phyloP scores from a whole-genome alignment of 2,113 vertebrate species.

The Dunckerocampus dactyliophorus region DNA sequence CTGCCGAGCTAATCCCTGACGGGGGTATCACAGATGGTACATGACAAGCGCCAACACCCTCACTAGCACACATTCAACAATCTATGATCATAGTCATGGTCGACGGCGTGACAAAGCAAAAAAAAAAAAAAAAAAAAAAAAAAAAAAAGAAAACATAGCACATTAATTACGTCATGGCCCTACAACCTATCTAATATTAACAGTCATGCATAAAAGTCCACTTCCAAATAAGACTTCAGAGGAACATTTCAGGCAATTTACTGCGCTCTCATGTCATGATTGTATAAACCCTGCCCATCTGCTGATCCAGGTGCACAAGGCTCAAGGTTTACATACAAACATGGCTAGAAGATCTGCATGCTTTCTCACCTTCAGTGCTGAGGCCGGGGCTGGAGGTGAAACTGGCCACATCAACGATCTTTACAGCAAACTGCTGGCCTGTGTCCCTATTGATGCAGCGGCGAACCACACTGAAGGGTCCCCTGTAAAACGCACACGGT shows the following conservation, averaged over 20 bases:
- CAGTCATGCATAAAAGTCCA: neutral
- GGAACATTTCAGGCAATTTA: neutral
- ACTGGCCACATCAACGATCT: slow-evolving; percentile 99
- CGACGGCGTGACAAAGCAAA: slow-evolving; percentile 27
- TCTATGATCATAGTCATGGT: slow-evolving; percentile 6
- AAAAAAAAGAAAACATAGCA: neutral
- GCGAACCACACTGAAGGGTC: slow-evolving; percentile 96
- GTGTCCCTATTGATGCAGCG: slow-evolving; percentile 99
- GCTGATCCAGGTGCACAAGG: slow-evolving; percentile 1
- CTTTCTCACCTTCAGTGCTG: slow-evolving; percentile 93
- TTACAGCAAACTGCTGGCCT: slow-evolving; percentile 96
- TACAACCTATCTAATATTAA: neutral
- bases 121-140: slow-evolving; percentile 5
- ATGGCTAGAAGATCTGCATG: neutral
- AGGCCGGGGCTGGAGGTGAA: slow-evolving; percentile 99
- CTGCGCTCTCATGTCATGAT: slow-evolving; percentile 11
- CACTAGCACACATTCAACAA: slow-evolving; percentile 10
- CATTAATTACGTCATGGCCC: neutral
- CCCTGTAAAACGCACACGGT: slow-evolving; percentile 73
- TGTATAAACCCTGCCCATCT: slow-evolving; percentile 26
- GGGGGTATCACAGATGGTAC: slow-evolving; percentile 58
- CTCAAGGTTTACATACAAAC: neutral
- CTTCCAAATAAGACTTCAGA: neutral
- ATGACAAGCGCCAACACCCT: slow-evolving; percentile 36
- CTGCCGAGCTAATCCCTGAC: slow-evolving; percentile 48